phyloP scores from a whole-genome alignment of 35 echinoderm and acorn worm genomes.

The Apostichopus japonicus region DNA sequence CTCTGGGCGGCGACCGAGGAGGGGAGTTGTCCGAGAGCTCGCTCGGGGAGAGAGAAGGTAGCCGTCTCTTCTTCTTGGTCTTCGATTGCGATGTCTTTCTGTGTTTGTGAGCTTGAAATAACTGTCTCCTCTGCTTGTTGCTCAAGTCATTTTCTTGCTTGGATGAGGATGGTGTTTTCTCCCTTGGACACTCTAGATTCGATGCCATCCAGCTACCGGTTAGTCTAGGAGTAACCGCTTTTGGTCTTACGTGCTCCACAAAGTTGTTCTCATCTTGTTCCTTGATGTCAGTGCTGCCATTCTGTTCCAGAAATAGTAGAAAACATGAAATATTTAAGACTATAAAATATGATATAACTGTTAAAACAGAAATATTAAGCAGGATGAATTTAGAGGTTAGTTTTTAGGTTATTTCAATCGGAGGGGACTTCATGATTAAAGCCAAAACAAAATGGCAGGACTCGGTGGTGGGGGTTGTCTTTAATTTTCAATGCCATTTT shows the following conservation, averaged over 20 bases:
- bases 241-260: neutral
- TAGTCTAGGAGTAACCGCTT: neutral
- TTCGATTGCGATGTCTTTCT: neutral
- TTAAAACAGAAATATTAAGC: too few species aligned
- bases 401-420: too few species aligned
- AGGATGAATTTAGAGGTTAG: too few species aligned
- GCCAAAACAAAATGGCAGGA: too few species aligned
- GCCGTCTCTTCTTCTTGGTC: neutral
- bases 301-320: conserved; percentile 11
- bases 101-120: neutral
- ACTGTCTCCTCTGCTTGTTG: conserved; percentile 20
- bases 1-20: neutral
- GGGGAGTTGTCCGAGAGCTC: neutral
- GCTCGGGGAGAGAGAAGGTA: neutral
- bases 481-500: too few species aligned
- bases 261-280: neutral
- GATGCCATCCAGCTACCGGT: neutral
- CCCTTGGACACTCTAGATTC: neutral
- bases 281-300: neutral
- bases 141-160: conserved; percentile 16
- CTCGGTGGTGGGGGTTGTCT: too few species aligned
- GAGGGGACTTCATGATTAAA: too few species aligned
- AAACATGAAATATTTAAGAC: neutral
- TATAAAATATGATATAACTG: too few species aligned
- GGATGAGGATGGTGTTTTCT: neutral